A percentile compares a stretch with the other conserved stretches of the same genome.
These are phyloP conservation scores for Ypsolopha scabrella DNA, from an alignment of 2,888 invertebrate genomes.

Conservation along the genomic window DNA sequence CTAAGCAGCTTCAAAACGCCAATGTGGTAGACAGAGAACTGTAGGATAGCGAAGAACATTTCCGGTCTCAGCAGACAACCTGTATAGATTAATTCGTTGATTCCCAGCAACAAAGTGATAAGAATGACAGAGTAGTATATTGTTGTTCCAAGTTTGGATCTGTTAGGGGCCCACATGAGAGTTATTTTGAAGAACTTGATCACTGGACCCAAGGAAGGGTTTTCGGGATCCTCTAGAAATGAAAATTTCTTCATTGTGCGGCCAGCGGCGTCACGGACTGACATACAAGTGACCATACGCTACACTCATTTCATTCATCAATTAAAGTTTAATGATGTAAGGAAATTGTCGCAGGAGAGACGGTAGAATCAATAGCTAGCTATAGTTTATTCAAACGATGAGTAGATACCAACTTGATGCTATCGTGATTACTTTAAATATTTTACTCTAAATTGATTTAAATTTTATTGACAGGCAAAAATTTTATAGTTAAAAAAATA, in stretches of 20 bases:
- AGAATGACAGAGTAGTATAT: neutral
- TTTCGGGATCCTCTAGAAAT: neutral
- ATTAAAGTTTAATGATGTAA: no score
- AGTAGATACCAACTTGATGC: no score
- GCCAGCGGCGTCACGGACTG: no score
- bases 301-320: no score
- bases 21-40: slow-evolving; percentile 1
- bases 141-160: neutral
- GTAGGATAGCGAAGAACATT: neutral
- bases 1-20: slow-evolving; percentile 3
- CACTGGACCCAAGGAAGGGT: neutral
- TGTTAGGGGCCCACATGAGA: neutral
- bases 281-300: no score
- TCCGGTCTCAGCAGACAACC: neutral
- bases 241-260: neutral
- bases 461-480: no score
- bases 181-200: neutral
- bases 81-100: neutral
- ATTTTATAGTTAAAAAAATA: no score
- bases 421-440: no score
- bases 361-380: no score
- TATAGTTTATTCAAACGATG: no score
- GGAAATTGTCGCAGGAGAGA: no score
- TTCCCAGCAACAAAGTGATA: neutral
- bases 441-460: no score